These are phyloP conservation scores for Syngnathus rostellatus DNA, from an alignment of 2,797 vertebrate genomes.

Conservation along the genomic window DNA sequence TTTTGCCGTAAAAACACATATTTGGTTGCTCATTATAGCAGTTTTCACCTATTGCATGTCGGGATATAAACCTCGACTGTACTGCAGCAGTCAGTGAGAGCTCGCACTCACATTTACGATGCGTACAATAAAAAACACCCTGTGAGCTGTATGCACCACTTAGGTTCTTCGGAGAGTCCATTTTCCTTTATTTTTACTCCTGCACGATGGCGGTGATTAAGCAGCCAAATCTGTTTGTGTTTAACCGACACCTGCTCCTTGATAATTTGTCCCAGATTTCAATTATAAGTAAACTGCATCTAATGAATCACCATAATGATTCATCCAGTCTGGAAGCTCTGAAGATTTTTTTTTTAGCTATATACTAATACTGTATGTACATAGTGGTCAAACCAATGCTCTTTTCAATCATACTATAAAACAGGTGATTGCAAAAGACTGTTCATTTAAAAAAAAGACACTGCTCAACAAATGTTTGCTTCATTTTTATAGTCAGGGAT, in stretches of 20 bases:
- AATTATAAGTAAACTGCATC: background rate
- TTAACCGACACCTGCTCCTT: background rate
- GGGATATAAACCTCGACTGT: background rate
- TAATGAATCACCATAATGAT: slow-evolving; percentile 1
- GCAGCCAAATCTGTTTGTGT: background rate
- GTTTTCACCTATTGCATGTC: too few relatives aligned
- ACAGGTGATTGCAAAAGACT: background rate
- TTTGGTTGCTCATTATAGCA: too few relatives aligned
- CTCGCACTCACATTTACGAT: background rate
- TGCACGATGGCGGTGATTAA: background rate
- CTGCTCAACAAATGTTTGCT: too few relatives aligned
- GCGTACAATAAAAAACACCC: background rate
- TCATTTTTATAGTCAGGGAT: too few relatives aligned
- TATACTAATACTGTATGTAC: background rate
- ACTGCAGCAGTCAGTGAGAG: background rate
- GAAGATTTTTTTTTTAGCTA: background rate
- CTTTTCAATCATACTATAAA: too few relatives aligned
- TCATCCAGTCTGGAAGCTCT: slow-evolving; percentile 1
- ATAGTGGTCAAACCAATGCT: background rate
- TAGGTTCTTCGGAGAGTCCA: background rate
- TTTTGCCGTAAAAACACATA: too few relatives aligned
- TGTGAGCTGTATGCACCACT: background rate
- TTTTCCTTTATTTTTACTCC: slow-evolving; percentile 8
- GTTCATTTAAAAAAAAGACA: background rate
- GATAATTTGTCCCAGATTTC: background rate